phyloP scores from a whole-genome alignment of 1,140 invertebrate genomes.

The Cyrtorhinus lividipennis region DNA sequence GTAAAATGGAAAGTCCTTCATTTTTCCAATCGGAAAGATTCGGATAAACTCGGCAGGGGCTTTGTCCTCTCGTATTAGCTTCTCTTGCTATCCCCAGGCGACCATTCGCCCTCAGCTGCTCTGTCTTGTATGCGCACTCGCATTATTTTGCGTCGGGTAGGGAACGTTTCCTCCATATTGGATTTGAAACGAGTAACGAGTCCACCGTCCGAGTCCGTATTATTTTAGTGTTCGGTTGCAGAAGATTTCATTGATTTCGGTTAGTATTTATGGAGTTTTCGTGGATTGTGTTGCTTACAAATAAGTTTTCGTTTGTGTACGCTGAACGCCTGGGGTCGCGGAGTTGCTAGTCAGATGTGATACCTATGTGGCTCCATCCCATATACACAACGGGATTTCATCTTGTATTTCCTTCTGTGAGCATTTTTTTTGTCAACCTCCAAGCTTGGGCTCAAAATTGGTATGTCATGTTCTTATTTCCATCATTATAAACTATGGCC shows the following conservation, averaged over 20 bases:
- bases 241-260: not conserved
- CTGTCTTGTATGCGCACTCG: slow-evolving; percentile 24
- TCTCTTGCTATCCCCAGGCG: not conserved
- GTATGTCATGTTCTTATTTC: not conserved
- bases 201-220: slow-evolving; percentile 10
- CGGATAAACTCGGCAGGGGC: not conserved
- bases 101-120: not conserved
- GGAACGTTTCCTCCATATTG: slow-evolving; percentile 27
- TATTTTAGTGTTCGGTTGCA: not conserved
- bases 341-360: not conserved
- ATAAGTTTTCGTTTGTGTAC: not conserved
- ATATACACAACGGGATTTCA: not conserved
- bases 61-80: not conserved
- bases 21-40: not conserved
- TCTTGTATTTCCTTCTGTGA: not conserved
- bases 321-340: not conserved
- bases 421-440: not conserved
- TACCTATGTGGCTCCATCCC: not conserved
- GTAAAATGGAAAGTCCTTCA: not conserved
- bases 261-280: not conserved
- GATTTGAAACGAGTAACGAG: slow-evolving; percentile 26
- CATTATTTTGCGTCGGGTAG: slow-evolving; percentile 25
- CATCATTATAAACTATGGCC: not conserved
- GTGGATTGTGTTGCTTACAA: not conserved
- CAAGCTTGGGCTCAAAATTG: not conserved